A percentile compares a stretch with the other conserved stretches of the same genome.
Conservation (phyloP, 2,113 vertebrate species). For the Isurus oxyrinchus region DNA sequence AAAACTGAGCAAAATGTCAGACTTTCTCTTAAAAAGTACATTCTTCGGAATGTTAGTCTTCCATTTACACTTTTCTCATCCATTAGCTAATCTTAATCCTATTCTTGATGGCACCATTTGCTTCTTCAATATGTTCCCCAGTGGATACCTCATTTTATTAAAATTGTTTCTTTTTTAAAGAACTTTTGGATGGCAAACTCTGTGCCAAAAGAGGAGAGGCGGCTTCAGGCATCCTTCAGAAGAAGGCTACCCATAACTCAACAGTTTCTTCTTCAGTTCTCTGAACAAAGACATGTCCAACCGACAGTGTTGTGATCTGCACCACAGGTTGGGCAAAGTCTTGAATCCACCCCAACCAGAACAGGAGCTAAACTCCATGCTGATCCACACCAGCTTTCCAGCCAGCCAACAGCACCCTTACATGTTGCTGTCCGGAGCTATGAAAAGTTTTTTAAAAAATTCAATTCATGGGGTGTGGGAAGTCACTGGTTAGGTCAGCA, state of each 20-base stretch:
- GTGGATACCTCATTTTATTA: neutral
- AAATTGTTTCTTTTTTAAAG: neutral
- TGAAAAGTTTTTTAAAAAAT: too few species aligned
- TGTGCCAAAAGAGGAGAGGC: neutral
- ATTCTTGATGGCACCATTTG: neutral
- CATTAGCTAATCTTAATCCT: neutral
- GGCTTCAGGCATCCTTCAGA: neutral
- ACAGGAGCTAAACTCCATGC: too few species aligned
- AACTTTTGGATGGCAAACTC: neutral
- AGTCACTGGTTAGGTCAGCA: too few species aligned
- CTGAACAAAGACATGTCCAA: too few species aligned
- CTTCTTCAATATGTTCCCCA: neutral
- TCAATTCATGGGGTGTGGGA: too few species aligned
- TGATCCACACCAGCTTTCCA: too few species aligned
- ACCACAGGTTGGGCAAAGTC: too few species aligned
- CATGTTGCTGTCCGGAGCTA: too few species aligned
- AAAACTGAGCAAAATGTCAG: conserved; percentile 5
- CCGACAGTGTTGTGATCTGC: too few species aligned
- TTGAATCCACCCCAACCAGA: too few species aligned
- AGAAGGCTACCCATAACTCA: neutral
- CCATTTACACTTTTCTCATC: neutral
- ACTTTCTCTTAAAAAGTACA: conserved; percentile 7
- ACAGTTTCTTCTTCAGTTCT: neutral
- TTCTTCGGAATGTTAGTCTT: neutral
- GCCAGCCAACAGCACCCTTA: too few species aligned